Evolutionary conservation across 2,113 vertebrate species (phyloP).

Genomic region (Procavia capensis): DNA sequence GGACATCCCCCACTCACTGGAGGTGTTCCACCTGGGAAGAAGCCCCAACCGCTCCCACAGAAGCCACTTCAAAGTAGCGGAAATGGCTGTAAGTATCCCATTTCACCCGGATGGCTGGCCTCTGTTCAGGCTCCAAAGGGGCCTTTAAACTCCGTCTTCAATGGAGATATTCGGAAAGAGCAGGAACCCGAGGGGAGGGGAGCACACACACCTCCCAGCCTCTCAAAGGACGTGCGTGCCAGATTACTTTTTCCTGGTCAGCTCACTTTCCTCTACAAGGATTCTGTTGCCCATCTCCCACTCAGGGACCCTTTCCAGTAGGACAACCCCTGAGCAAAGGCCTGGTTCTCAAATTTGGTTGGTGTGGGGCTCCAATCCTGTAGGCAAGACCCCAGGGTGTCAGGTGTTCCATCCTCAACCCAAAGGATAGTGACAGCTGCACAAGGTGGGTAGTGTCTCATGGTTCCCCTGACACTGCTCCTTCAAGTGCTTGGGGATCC

Average conservation of each 20-base stretch:
- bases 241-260: fast-evolving
- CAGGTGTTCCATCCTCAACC: fast-evolving
- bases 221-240: background rate
- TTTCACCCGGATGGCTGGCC: background rate
- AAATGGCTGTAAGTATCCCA: background rate
- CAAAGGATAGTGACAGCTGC: fast-evolving
- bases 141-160: fast-evolving
- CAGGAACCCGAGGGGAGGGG: fast-evolving
- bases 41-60: background rate
- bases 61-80: background rate
- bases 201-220: fast-evolving
- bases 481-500: background rate
- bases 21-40: background rate
- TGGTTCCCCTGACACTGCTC: no score
- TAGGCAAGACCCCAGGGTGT: fast-evolving
- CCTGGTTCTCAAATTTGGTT: no score
- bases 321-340: fast-evolving
- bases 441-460: fast-evolving
- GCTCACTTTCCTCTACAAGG: background rate
- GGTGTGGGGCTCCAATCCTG: background rate
- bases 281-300: fast-evolving
- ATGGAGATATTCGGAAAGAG: background rate
- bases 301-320: background rate
- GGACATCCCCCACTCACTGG: background rate
- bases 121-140: background rate